Evolutionary conservation across 2,888 invertebrate species (phyloP), one percentile per base, ranked within the genome.

Genomic region (Melieria crassipennis): DNA sequence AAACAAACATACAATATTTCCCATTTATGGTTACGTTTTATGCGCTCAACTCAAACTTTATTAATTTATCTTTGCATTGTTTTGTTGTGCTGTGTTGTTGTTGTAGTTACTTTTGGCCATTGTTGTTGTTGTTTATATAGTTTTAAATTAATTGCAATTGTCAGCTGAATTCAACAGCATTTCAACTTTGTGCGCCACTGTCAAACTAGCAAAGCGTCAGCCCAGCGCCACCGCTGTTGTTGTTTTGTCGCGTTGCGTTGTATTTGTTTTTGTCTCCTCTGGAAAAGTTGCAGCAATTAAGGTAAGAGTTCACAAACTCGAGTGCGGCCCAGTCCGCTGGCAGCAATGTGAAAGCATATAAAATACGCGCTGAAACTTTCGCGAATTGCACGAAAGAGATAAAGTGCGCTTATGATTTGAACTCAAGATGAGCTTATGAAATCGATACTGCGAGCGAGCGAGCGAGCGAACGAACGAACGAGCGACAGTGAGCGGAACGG

Each of bases 101-200:
- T 52, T 52, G 11, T 13, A n/a, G 9, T 52, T 52, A 52, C 52
- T 52, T 30, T 11, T 7, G 52, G 9, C 4, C 5, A 52, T 52
- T 52, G 52, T 52, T 52, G 11, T n/a, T 11, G 11, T 52, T 52
- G 52, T 52, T 52, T 42, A 9, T 58, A 66, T 58, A 60, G 30
- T 56, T 69, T 69, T 63, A 47, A 69, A 69, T 63, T 69, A 69
- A 69, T 69, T 52, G 61, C 50, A 61, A 68, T 68, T 69, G 63
- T 69, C 62, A 69, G 69, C 55, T 69, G 56, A 63, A 69, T 57
- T 62, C 46, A 60, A 10, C 10, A 60, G 55, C 47, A 58, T 55
- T 10, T 58, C 66, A 42, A n/a, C 5, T 30, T 30, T 30, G 30
- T 30, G 30, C 30, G 30, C 30, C 64, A 64, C 2, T 58, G 30